Evolutionary conservation across 2,888 invertebrate genomes (phyloP), one percentile per base, ranked within the genome.

Genomic region (Hololepta plana): DNA sequence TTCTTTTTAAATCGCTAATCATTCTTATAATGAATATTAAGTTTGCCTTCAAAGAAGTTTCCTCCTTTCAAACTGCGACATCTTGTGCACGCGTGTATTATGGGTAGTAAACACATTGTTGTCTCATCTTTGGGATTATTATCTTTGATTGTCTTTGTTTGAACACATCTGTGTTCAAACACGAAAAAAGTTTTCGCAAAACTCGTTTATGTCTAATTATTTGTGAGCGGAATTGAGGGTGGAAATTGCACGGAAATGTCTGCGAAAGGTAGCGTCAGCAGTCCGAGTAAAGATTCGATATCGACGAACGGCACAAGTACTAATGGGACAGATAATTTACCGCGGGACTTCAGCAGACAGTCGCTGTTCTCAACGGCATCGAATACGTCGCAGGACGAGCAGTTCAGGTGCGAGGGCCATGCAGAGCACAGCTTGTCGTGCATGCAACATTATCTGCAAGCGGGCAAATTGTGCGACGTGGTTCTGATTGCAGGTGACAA

Each of bases 391-490:
- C 75, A 76, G 49, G 80, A 81, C 54, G 81, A 81, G 52, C 72
- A 67, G 46, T 79, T 74, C 53, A 67, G 69, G 40, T 71, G 72
- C 47, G 64, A 68, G 41, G 74, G 76, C 45, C 85, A 88, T 57
- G 77, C 88, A 4, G 80, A 82, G 46, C 66, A 64, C 29, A 77
- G 84, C 43, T 61, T 90, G 27, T 71, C 69, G 38, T 74, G 76
- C 45, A 82, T 90, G 72, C 77, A 75, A 49, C 64, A 68, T 27
- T 87, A 84, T 58, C 67, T 80, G 36, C 71, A 76, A 45, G 72
- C 75, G 32, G 72, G 79, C 42, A 76, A 82, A 53, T 60, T 91
- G 27, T 87, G 85, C 47, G 91, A 91, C 61, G 80, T 91, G 25
- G 71, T 72, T 11, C 66, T 91, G 12, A 71, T 88, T 40, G 85